A percentile compares a stretch with the other conserved stretches of the same genome.
Conservation (phyloP, 2,888 invertebrate genomes). For the Dimorphilus gyrociliatus region DNA sequence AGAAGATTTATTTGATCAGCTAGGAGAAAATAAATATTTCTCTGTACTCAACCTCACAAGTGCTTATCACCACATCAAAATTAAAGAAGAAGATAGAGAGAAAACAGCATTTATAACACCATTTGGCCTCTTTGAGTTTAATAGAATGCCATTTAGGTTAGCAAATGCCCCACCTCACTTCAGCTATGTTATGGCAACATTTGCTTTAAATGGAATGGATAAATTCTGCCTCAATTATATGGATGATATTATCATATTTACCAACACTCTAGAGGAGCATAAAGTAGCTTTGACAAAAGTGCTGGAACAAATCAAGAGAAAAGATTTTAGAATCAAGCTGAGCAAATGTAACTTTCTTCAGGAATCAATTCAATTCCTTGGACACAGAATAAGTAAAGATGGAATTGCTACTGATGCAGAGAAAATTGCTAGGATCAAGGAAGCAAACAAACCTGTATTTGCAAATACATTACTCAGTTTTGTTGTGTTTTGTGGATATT, state of each 20-base stretch:
- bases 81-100: constrained; percentile 3
- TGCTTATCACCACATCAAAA: constrained; percentile 12
- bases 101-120: constrained; percentile 10
- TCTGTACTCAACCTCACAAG: constrained; percentile 10
- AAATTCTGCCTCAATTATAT: no score
- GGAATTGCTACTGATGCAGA: constrained; percentile 8
- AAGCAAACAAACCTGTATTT: no score
- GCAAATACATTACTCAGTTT: no score
- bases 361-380: no score
- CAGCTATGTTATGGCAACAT: constrained; percentile 7
- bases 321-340: no score
- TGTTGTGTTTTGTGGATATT: no score
- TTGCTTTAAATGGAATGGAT: constrained; percentile 5
- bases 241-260: no score
- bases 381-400: constrained; percentile 7
- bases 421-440: no score
- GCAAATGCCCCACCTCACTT: constrained; percentile 5
- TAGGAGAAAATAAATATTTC: constrained; percentile 7
- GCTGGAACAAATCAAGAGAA: no score
- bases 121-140: constrained; percentile 9
- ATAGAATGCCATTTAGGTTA: constrained; percentile 6
- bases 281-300: no score
- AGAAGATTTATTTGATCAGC: constrained; percentile 8
- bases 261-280: no score
- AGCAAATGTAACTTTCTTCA: no score